Evolutionary conservation across 2,113 vertebrate species (phyloP).

Genomic region (Oryzias curvinotus): DNA sequence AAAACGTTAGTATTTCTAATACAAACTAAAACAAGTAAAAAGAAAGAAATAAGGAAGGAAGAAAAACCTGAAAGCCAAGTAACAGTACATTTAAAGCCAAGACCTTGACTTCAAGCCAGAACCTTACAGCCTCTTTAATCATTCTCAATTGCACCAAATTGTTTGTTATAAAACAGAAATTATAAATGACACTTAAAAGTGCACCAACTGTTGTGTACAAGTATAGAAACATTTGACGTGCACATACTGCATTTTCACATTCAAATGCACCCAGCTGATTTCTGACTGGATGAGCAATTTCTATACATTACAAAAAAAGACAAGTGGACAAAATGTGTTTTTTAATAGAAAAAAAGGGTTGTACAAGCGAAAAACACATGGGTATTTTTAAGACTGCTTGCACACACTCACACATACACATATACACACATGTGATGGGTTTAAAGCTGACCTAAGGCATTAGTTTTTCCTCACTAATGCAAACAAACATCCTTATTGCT

Average conservation of each 20-base stretch:
- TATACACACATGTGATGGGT: conserved; percentile 27
- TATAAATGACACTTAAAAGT: conserved; percentile 61
- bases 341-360: conserved; percentile 47
- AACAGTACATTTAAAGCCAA: conserved; percentile 30
- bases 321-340: conserved; percentile 48
- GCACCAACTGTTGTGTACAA: conserved; percentile 23
- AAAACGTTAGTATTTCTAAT: neutral
- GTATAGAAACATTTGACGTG: conserved; percentile 23
- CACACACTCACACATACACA: conserved; percentile 11
- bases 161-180: conserved; percentile 62
- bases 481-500: conserved; percentile 82
- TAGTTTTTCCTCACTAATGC: conserved; percentile 71
- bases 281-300: conserved; percentile 55
- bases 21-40: neutral
- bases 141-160: conserved; percentile 68
- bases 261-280: conserved; percentile 29
- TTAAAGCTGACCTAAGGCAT: conserved; percentile 66
- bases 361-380: conserved; percentile 29
- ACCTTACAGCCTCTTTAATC: conserved; percentile 57
- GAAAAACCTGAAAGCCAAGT: conserved; percentile 3
- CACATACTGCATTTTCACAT: conserved; percentile 2
- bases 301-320: conserved; percentile 30
- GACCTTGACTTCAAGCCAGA: conserved; percentile 43
- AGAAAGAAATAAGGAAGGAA: conserved; percentile 2
- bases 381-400: conserved; percentile 42